These are phyloP conservation scores for Ridgeia piscesae DNA, from an alignment of 1,140 invertebrate species.

Conservation along the genomic window DNA sequence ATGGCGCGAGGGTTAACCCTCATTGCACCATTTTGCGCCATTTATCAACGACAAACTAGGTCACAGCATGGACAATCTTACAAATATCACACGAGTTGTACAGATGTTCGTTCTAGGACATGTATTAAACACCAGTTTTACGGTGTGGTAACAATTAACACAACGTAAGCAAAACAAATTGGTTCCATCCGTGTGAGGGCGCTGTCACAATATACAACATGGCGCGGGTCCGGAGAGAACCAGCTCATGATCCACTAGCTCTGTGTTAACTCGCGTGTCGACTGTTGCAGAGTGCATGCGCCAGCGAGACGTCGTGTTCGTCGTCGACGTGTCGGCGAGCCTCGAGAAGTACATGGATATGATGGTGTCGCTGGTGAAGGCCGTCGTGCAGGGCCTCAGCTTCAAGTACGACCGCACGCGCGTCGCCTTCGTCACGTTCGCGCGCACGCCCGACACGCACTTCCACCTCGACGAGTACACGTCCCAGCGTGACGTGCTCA, in stretches of 20 bases:
- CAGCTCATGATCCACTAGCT: too few relatives aligned
- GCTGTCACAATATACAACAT: too few relatives aligned
- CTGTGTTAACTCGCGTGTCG: background rate
- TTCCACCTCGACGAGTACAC: constrained; percentile 21
- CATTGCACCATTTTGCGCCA: too few relatives aligned
- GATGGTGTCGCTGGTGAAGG: background rate
- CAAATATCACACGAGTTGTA: too few relatives aligned
- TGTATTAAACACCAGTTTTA: too few relatives aligned
- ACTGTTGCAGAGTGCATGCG: constrained; percentile 12
- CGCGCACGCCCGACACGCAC: background rate
- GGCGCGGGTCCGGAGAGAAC: too few relatives aligned
- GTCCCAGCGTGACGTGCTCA: constrained; percentile 15
- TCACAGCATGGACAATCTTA: too few relatives aligned
- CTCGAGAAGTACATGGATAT: constrained; percentile 12
- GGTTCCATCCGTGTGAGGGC: too few relatives aligned
- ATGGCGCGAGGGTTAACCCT: too few relatives aligned
- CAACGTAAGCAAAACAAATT: too few relatives aligned
- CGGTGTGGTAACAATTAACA: too few relatives aligned
- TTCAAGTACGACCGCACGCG: constrained; percentile 23
- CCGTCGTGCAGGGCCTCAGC: constrained; percentile 8
- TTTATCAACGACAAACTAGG: too few relatives aligned
- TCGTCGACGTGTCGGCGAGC: constrained; percentile 17
- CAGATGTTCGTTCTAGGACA: background rate
- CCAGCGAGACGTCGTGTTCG: background rate
- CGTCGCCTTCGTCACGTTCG: constrained; percentile 13